Evolutionary conservation across 2,888 invertebrate species (phyloP).

Genomic region (Desoria tigrina): DNA sequence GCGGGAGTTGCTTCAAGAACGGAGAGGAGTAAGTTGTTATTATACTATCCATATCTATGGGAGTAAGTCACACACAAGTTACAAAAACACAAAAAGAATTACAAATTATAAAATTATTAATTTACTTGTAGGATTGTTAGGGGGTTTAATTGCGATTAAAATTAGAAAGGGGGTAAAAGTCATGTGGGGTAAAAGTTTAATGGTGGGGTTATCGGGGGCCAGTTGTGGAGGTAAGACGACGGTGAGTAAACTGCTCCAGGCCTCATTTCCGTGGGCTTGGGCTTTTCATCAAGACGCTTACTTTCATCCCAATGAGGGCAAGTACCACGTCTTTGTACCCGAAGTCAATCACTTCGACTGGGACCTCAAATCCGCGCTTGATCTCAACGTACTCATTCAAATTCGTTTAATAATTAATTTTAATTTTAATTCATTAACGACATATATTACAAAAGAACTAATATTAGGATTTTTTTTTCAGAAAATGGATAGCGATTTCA

Average conservation of each 20-base stretch:
- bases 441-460: no score
- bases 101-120: no score
- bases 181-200: conserved; percentile 52
- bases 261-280: conserved; percentile 36
- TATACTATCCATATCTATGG: no score
- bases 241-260: conserved; percentile 60
- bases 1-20: no score
- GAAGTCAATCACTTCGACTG: conserved; percentile 35
- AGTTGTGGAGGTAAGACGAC: conserved; percentile 84
- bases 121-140: no score
- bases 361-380: conserved; percentile 35
- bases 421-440: no score
- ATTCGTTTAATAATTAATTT: no score
- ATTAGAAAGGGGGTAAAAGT: no score
- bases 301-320: conserved; percentile 32
- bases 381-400: conserved; percentile 16
- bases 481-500: conserved; percentile 31
- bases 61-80: no score
- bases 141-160: no score
- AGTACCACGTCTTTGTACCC: conserved; percentile 33
- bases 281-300: conserved; percentile 40
- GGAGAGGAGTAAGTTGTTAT: no score
- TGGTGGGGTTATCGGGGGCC: conserved; percentile 75
- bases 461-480: conserved; percentile 25
- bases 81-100: no score